Evolutionary conservation across 2,113 vertebrate genomes (phyloP), one percentile per base, ranked within the genome.

Genomic region (Syngnathus floridae): DNA sequence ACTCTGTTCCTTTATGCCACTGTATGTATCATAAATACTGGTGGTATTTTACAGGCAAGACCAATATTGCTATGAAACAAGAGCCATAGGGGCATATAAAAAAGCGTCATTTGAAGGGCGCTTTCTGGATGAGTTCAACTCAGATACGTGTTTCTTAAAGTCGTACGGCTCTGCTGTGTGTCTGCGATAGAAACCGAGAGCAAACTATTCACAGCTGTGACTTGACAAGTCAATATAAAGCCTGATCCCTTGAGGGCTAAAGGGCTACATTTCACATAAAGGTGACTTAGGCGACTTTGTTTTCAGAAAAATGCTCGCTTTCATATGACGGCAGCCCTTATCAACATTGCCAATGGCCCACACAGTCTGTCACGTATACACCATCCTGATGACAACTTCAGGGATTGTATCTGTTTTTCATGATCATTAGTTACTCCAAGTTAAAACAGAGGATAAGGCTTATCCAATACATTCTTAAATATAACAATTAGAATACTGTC

Each of bases 61-160:
- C 83, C 78, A 81, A 78, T 78, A 57, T 35, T 14, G 37, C 77
- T 43, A n/a, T 70, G 59, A 78, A 78, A 66, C 9, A 37, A 41
- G 26, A 80, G 66, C 80, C 66, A 80, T 86, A 17, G 62, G 19
- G 67, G 62, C 48, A 66, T 82, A 79, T 86, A 82, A 64, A 37
- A 67, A 79, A 84, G 80, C 80, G 78, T 46, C 49, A 52, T 52
- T 54, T 88, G 83, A 85, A 87, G 87, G 85, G 85, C 84, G 79
- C 52, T 66, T 51, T 52, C 61, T 70, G 57, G 26, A 22, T 14
- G 51, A 54, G 13, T 21, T 54, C 11, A 54, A 26, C 22, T 54
- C 3, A 12, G 26, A 26, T 5, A 22, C 9, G 22, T 4, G 22
- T 54, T 26, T 7, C 21, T 1, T 26, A 11, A 6, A 6, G 21